Evolutionary conservation across 2,888 invertebrate species (phyloP), one percentile per base, ranked within the genome.

Genomic region (Aplocera efformata): DNA sequence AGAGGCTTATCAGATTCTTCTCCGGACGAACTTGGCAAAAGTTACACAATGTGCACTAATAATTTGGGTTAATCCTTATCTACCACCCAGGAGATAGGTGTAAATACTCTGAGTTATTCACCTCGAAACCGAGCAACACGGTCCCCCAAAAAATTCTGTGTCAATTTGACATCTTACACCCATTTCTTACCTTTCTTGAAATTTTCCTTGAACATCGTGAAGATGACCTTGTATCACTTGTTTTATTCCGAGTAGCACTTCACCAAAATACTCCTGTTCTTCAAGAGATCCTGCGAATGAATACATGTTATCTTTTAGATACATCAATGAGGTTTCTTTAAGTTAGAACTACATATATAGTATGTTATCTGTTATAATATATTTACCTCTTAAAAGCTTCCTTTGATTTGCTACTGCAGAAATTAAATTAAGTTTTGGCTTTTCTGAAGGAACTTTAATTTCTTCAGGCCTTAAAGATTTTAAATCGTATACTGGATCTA

Each of bases 261-360:
- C 95, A 23, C 93, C 92, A 68, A 95, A 93, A 80, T 94, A 94
- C 71, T 95, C 95, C 64, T 95, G 94, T 60, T 94, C 93, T 68
- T 92, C 92, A 39, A 91, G 74, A 17, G 91, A 90, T 49, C 91
- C 92, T 92, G 78, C 42, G 66, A 76, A 51, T 45, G 50, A 50
- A 58, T 57, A 60, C 11, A 60, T 50, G 51, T 57, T 31, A 43
- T 39, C 36, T 39, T 39, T 32, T 37, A 36, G 22, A 37, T 23
- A 26, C 5, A 38, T 24, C 7, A 32, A 29, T 33, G 9, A 26
- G 10, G 30, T 29, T 36, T 17, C 22, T 6, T 26, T 10, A 24
- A 30, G 17, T 24, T 6, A 32, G 2, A 27, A 23, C 10, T 30
- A 9, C 7, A 10, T 11, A 10, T 9, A 10, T 5, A 22, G 5